phyloP scores from a whole-genome alignment of 2,113 vertebrate genomes.

The Poecile atricapillus region DNA sequence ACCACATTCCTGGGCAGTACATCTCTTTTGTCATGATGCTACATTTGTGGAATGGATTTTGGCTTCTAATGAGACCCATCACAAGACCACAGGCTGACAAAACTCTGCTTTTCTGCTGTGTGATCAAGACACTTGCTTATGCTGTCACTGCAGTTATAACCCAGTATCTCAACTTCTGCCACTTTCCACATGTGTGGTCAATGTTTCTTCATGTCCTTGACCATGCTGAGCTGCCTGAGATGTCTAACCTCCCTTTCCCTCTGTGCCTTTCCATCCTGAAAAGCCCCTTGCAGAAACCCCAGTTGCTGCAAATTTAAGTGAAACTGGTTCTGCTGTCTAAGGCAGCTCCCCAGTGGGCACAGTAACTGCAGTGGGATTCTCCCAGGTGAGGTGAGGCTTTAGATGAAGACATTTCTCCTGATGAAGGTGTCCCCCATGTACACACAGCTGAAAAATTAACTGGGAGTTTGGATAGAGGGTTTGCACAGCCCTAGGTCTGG shows the following conservation, averaged over 20 bases:
- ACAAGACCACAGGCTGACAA: not conserved
- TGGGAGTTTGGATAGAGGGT: rapidly evolving
- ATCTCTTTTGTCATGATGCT: not conserved
- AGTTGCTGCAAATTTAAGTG: not conserved
- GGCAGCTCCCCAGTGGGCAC: not conserved
- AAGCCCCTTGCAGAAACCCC: not conserved
- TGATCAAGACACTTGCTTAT: not conserved
- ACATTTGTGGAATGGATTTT: not conserved
- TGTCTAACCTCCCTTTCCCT: rapidly evolving
- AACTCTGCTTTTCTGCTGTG: not conserved
- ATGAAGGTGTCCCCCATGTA: not conserved
- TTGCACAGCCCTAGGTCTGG: not conserved
- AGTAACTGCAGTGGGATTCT: not conserved
- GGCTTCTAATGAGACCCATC: not conserved
- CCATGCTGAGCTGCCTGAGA: not conserved
- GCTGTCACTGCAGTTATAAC: not conserved
- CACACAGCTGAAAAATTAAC: rapidly evolving
- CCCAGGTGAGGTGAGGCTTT: not conserved
- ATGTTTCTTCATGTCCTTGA: not conserved
- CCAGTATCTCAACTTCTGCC: not conserved
- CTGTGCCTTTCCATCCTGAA: not conserved
- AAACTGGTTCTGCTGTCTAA: not conserved
- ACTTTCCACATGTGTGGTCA: not conserved
- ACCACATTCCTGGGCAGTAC: rapidly evolving
- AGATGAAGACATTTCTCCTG: not conserved